Conservation (phyloP, 2,888 invertebrate genomes). For the Drosophila paracracens region DNA sequence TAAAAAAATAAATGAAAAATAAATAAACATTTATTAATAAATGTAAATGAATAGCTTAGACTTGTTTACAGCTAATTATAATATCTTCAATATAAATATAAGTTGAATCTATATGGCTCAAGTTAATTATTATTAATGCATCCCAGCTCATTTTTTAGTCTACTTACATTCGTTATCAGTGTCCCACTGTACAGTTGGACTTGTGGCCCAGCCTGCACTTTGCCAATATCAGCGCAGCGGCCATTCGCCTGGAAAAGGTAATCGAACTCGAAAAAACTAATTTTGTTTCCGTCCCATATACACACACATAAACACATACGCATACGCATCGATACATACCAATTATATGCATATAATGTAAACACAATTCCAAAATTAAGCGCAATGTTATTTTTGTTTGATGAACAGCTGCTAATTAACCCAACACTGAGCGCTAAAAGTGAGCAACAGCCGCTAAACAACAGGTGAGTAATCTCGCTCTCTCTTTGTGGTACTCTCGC, state of each 20-base stretch:
- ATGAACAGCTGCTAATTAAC: constrained; percentile 44
- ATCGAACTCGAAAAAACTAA: constrained; percentile 42
- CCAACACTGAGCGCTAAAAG: constrained; percentile 49
- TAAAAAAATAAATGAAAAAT: background rate
- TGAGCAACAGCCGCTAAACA: constrained; percentile 18
- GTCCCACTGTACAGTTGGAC: constrained; percentile 35
- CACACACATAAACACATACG: background rate
- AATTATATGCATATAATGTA: background rate
- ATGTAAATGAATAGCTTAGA: background rate
- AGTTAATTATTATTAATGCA: background rate
- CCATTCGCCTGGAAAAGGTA: constrained; percentile 48
- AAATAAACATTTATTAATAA: background rate
- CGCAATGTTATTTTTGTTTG: constrained; percentile 8
- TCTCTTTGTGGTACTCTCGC: constrained; percentile 10
- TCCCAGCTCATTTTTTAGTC: background rate
- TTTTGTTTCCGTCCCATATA: constrained; percentile 13
- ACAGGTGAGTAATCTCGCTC: background rate
- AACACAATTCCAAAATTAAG: background rate
- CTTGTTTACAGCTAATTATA: background rate
- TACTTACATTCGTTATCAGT: background rate
- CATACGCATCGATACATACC: background rate
- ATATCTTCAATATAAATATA: background rate
- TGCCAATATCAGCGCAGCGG: constrained; percentile 25
- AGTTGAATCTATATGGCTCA: background rate
- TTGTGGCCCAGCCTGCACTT: constrained; percentile 24